phyloP scores from a whole-genome alignment of 2,888 invertebrate species.

The Mesorhabditis belari region DNA sequence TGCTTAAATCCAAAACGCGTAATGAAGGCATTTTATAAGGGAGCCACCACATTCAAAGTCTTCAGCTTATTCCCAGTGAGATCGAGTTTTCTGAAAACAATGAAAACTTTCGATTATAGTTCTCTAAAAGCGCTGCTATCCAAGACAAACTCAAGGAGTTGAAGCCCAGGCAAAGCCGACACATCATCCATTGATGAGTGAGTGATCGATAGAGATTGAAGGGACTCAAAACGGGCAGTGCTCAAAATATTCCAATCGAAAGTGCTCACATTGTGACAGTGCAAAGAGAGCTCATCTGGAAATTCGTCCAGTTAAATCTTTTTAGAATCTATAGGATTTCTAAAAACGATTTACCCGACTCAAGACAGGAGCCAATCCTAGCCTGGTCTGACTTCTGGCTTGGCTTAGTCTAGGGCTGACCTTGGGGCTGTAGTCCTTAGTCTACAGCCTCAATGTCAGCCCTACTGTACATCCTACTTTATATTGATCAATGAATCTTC shows the following conservation, averaged over 20 bases:
- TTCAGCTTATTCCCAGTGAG: neutral
- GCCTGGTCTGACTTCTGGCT: too few relatives aligned
- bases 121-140: neutral
- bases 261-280: neutral
- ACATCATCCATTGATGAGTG: neutral
- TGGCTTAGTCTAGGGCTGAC: too few relatives aligned
- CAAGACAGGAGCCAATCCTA: too few relatives aligned
- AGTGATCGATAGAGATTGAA: neutral
- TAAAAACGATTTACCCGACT: too few relatives aligned
- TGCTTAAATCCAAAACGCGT: neutral
- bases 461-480: too few relatives aligned
- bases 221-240: neutral
- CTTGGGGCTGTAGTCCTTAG: too few relatives aligned
- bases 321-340: too few relatives aligned
- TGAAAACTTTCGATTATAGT: neutral
- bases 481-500: too few relatives aligned
- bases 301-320: too few relatives aligned
- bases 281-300: neutral
- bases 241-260: neutral
- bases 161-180: neutral
- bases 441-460: too few relatives aligned
- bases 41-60: neutral
- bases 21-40: neutral
- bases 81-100: neutral
- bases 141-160: neutral